Conservation (phyloP, 37 sponge, comb jelly and placozoan species). For the Agelas oroides region DNA sequence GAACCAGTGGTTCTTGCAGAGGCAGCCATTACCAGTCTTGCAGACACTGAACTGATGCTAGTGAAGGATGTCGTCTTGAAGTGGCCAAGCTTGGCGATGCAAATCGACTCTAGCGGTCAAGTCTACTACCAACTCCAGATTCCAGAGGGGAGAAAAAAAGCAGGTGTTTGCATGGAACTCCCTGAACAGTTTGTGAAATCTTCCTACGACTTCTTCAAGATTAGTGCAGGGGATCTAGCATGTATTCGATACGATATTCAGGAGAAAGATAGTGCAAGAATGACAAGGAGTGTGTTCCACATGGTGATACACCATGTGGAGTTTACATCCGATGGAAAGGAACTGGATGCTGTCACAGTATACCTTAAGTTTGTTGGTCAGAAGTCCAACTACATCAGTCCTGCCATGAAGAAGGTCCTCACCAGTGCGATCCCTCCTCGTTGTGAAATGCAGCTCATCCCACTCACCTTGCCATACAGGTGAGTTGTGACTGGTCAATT, state of each 20-base stretch:
- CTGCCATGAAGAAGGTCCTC: not conserved
- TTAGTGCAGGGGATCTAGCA: constrained; percentile 11
- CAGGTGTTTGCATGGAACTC: not conserved
- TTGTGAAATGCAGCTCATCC: constrained; percentile 44
- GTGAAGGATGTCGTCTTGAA: constrained; percentile 29
- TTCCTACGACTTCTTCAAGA: constrained; percentile 22
- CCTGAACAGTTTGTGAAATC: not conserved
- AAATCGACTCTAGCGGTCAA: constrained; percentile 9
- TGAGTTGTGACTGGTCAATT: not conserved
- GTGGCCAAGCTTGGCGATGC: constrained; percentile 11
- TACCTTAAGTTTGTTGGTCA: constrained; percentile 41
- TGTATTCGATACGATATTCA: constrained; percentile 14
- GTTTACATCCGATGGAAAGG: not conserved
- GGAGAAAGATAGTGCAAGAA: not conserved
- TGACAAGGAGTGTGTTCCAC: constrained; percentile 16
- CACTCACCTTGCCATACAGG: constrained; percentile 32
- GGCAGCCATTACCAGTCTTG: constrained; percentile 17
- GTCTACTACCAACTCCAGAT: constrained; percentile 3
- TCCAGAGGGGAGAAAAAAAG: not conserved
- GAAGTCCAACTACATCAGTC: constrained; percentile 20
- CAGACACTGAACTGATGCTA: constrained; percentile 19
- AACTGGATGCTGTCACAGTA: not conserved
- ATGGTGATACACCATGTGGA: constrained; percentile 37
- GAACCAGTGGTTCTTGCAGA: constrained; percentile 49
- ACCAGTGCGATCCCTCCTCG: not conserved